phyloP scores from a whole-genome alignment of 2,888 invertebrate genomes.

The Achlya flavicornis region DNA sequence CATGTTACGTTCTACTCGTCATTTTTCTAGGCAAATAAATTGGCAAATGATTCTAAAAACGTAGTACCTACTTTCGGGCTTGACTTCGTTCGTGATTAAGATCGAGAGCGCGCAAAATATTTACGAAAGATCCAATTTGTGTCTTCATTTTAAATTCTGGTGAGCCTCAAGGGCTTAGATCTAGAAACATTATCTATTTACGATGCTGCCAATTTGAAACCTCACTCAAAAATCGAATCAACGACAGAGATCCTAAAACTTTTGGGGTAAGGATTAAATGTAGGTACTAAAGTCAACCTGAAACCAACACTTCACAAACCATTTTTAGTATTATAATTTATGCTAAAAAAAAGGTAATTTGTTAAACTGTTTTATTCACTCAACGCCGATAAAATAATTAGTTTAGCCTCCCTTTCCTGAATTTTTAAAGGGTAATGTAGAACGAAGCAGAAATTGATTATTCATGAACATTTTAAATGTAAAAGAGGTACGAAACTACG shows the following conservation, averaged over 20 bases:
- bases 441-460: constrained; percentile 46
- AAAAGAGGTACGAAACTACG: constrained; percentile 37
- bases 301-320: background rate
- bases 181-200: background rate
- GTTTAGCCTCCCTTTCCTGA: constrained; percentile 37
- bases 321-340: background rate
- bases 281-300: constrained; percentile 11
- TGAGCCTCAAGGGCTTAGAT: background rate
- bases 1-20: constrained; percentile 20
- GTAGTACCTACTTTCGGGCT: no score
- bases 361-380: constrained; percentile 4
- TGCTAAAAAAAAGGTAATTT: background rate
- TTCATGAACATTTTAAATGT: constrained; percentile 53
- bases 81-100: background rate
- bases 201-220: constrained; percentile 25
- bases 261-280: constrained; percentile 9
- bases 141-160: background rate
- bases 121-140: background rate
- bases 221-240: constrained; percentile 20
- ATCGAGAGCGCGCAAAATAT: background rate
- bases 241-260: constrained; percentile 16
- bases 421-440: constrained; percentile 39
- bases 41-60: background rate
- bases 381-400: constrained; percentile 32
- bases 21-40: background rate